These are phyloP conservation scores for Porites lobata DNA, from an alignment of 92 coral and sea anemone species.

Conservation along the genomic window DNA sequence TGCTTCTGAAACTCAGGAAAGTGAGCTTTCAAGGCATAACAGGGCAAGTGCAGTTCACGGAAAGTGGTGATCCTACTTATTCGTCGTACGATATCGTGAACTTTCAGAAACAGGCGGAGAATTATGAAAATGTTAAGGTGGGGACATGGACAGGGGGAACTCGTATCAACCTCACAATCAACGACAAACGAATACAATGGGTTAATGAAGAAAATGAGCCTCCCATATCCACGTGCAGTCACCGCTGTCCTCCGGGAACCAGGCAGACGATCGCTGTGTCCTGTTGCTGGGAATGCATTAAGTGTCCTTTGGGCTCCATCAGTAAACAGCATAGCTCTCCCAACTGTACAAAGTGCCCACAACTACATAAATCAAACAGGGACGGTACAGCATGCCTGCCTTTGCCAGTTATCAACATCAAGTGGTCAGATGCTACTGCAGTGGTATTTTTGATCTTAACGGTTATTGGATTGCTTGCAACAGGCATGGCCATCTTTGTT, in stretches of 20 bases:
- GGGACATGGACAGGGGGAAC: constrained; percentile 74
- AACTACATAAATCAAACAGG: constrained; percentile 49
- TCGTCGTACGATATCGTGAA: constrained; percentile 83
- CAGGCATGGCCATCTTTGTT: constrained; percentile 46
- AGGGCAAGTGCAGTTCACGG: no score
- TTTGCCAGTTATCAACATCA: constrained; percentile 69
- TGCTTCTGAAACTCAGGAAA: no score
- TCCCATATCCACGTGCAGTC: constrained; percentile 78
- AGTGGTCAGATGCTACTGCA: constrained; percentile 64
- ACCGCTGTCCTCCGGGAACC: constrained; percentile 73
- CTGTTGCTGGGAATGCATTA: no score
- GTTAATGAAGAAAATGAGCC: constrained; percentile 26
- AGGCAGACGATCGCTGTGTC: constrained; percentile 41
- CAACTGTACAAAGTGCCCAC: no score
- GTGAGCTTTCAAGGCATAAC: no score
- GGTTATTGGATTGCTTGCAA: constrained; percentile 52
- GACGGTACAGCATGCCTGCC: constrained; percentile 62
- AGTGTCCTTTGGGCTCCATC: no score
- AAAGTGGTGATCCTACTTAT: no score
- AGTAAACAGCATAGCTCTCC: no score
- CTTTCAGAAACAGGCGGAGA: constrained; percentile 41
- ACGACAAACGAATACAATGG: constrained; percentile 56
- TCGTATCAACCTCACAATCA: constrained; percentile 37
- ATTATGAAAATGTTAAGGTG: constrained; percentile 57
- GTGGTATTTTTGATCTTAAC: constrained; percentile 37